Evolutionary conservation across 2,113 vertebrate genomes (phyloP).

Genomic region (Malurus cyaneus): DNA sequence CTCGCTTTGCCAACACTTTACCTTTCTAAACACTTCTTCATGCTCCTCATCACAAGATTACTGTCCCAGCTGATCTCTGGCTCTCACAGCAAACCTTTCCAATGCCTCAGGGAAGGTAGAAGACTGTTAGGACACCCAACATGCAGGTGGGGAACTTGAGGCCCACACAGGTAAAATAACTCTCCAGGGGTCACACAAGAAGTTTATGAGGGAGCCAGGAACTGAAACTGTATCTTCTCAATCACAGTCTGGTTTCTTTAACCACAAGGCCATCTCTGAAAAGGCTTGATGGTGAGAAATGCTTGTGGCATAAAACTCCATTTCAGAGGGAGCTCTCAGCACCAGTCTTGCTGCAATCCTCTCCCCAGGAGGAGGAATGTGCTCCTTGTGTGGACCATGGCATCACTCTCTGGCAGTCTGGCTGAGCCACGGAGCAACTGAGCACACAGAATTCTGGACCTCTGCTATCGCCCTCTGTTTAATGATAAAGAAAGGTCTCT

Average conservation of each 20-base stretch:
- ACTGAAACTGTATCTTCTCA: neutral
- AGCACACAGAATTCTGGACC: neutral
- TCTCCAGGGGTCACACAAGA: neutral
- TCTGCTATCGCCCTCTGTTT: neutral
- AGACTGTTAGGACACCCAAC: neutral
- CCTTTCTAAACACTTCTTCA: neutral
- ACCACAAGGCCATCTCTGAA: neutral
- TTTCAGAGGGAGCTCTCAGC: neutral
- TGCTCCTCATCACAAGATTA: neutral
- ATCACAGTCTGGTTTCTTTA: neutral
- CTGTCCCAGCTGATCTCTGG: neutral
- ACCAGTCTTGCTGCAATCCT: neutral
- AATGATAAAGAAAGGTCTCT: neutral
- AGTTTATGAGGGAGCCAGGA: neutral
- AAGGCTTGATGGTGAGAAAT: neutral
- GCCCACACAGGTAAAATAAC: neutral
- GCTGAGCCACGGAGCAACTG: neutral
- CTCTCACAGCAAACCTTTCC: neutral
- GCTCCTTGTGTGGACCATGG: accelerated
- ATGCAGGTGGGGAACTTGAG: neutral
- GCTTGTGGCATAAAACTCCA: neutral
- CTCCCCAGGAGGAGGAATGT: neutral
- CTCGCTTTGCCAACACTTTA: neutral
- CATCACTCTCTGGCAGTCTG: neutral
- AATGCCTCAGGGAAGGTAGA: neutral